Percentiles rank a stretch among this genome's conserved stretches.
phyloP scores from a whole-genome alignment of 2,113 vertebrate genomes.

The Tichodroma muraria region DNA sequence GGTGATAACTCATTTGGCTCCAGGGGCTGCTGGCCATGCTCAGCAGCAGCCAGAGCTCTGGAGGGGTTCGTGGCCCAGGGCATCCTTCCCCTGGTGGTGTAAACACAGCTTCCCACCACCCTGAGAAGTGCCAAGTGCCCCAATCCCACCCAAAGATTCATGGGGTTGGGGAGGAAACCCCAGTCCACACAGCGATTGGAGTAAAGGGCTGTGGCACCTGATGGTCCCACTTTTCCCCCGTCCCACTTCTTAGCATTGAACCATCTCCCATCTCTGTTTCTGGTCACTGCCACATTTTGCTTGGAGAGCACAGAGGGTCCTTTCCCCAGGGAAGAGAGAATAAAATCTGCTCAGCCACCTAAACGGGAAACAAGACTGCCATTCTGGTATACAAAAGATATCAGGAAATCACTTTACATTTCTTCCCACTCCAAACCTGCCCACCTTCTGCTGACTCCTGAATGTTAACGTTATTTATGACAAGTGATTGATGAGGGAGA shows the following conservation, averaged over 20 bases:
- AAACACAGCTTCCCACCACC: neutral
- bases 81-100: neutral
- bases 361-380: neutral
- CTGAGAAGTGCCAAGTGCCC: neutral
- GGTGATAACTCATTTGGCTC: neutral
- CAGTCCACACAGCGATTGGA: neutral
- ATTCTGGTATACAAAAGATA: neutral
- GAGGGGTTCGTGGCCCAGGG: fast-evolving
- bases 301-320: neutral
- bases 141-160: neutral
- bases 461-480: slow-evolving; percentile 53
- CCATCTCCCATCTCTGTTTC: neutral
- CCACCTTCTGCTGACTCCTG: slow-evolving; percentile 27
- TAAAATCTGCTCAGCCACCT: neutral
- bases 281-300: neutral
- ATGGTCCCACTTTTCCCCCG: neutral
- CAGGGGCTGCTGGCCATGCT: neutral
- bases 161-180: neutral
- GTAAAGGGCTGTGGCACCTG: neutral
- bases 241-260: neutral
- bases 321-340: neutral
- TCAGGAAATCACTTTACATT: slow-evolving; percentile 14
- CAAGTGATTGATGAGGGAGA: slow-evolving; percentile 52
- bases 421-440: neutral
- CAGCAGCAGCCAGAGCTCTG: neutral